These are phyloP conservation scores for Macquaria ambigua DNA, from an alignment of 2,113 vertebrate species.

Conservation along the genomic window DNA sequence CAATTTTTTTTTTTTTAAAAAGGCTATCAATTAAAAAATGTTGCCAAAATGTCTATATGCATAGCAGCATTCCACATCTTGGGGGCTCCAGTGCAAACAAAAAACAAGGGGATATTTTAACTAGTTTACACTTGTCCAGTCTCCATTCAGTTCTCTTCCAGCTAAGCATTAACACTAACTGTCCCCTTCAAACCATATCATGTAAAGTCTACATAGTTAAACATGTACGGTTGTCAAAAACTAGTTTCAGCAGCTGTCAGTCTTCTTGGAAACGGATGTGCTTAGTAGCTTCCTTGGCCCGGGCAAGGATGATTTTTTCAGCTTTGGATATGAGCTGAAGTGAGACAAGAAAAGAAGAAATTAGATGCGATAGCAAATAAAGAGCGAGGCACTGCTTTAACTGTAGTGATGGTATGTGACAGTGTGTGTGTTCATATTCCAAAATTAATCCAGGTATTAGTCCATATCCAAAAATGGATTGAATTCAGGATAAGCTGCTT, in stretches of 20 bases:
- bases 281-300: constrained; percentile 90
- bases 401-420: background rate
- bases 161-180: background rate
- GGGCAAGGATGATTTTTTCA: constrained; percentile 92
- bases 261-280: constrained; percentile 93
- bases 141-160: constrained; percentile 6
- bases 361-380: background rate
- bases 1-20: background rate
- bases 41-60: constrained; percentile 10
- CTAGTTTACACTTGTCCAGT: background rate
- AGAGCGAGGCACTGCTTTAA: background rate
- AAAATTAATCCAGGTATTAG: background rate
- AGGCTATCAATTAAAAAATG: background rate
- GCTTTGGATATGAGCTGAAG: constrained; percentile 94
- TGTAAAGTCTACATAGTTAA: background rate
- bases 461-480: background rate
- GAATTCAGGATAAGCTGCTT: background rate
- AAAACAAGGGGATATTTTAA: constrained; percentile 8
- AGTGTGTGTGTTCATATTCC: background rate
- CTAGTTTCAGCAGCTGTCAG: constrained; percentile 64
- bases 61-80: constrained; percentile 1
- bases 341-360: constrained; percentile 60
- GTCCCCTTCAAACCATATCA: background rate
- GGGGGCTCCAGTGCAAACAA: constrained; percentile 50
- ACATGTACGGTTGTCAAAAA: background rate